These are phyloP conservation scores for Nothocercus nigrocapillus DNA, from an alignment of 2,113 vertebrate species.

Conservation along the genomic window DNA sequence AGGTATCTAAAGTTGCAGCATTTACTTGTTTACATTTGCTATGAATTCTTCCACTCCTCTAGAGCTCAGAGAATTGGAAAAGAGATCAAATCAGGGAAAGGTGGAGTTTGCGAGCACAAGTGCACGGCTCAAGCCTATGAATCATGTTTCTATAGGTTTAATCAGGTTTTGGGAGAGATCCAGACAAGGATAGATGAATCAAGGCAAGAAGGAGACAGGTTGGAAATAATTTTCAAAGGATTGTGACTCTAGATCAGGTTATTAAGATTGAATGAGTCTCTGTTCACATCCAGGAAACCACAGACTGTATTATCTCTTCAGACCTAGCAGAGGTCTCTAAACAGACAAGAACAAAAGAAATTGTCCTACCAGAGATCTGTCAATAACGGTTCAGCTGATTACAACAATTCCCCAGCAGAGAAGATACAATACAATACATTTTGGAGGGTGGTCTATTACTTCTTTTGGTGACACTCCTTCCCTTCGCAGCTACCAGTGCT, in stretches of 20 bases:
- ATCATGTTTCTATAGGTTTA: background rate
- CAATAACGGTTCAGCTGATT: background rate
- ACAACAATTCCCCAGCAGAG: background rate
- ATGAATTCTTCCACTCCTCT: background rate
- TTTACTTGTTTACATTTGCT: background rate
- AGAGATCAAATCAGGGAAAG: background rate
- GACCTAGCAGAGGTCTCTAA: background rate
- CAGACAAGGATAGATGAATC: background rate
- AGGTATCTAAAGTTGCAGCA: background rate
- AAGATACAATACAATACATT: conserved; percentile 41
- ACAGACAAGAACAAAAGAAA: background rate
- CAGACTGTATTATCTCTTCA: background rate
- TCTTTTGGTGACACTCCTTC: background rate
- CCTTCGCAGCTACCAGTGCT: background rate
- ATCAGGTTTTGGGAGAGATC: background rate
- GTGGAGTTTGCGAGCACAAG: background rate
- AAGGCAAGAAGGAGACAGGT: background rate
- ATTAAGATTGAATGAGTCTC: conserved; percentile 16
- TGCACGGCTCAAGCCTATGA: background rate
- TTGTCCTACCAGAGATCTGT: background rate
- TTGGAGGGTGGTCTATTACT: background rate
- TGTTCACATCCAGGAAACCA: background rate
- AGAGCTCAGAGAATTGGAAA: background rate
- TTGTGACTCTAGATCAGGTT: background rate
- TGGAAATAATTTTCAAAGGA: background rate